Conservation (phyloP, 2,797 vertebrate species). For the Falco rusticolus region DNA sequence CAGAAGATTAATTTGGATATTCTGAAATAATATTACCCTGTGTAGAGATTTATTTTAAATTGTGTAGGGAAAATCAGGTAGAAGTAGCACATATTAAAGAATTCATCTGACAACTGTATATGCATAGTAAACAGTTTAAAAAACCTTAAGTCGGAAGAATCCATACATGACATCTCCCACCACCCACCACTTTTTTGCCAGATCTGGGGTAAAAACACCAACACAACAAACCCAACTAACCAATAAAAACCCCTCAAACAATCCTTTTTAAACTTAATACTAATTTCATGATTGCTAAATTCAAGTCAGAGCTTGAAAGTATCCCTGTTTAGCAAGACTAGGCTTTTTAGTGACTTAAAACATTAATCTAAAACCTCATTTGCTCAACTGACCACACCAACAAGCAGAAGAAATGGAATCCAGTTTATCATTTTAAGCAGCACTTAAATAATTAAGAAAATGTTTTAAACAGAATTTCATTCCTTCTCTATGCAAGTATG, state of each 20-base stretch:
- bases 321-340: slow-evolving; percentile 6
- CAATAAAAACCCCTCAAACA: not conserved
- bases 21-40: not conserved
- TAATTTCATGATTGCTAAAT: not conserved
- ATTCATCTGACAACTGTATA: not conserved
- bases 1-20: not conserved
- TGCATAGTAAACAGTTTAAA: not conserved
- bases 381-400: not conserved
- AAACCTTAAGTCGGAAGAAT: not conserved
- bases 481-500: not conserved
- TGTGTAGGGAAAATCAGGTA: not conserved
- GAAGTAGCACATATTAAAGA: not conserved
- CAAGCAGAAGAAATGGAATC: not conserved
- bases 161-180: not conserved
- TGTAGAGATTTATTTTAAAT: not conserved
- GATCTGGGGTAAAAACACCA: not conserved
- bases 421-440: not conserved
- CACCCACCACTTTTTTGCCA: not conserved
- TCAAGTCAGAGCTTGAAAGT: slow-evolving; percentile 25
- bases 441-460: not conserved
- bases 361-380: not conserved
- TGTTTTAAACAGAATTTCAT: not conserved
- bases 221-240: not conserved
- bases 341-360: not conserved
- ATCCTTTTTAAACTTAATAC: not conserved